Conservation (phyloP, 2,113 vertebrate genomes). For the Asarcornis scutulata region DNA sequence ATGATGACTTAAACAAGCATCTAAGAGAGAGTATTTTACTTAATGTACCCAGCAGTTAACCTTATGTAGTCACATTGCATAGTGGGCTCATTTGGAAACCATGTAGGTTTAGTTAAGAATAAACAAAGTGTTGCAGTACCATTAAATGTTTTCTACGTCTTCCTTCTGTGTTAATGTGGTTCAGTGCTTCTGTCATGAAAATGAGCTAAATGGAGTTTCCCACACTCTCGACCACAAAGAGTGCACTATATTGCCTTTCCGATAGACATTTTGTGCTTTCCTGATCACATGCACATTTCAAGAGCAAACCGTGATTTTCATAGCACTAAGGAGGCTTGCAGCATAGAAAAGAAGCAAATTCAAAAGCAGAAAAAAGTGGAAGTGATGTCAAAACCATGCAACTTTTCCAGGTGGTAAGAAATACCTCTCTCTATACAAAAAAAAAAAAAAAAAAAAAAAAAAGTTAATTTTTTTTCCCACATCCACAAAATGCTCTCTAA, state of each 20-base stretch:
- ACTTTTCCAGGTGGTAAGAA: constrained; percentile 37
- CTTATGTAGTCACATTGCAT: constrained; percentile 51
- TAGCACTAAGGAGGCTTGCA: neutral
- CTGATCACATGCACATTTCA: constrained; percentile 50
- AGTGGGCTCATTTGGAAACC: constrained; percentile 67
- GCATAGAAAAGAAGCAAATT: neutral
- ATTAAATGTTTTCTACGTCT: constrained; percentile 55
- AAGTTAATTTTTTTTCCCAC: constrained; percentile 1
- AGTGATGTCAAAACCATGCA: constrained; percentile 34
- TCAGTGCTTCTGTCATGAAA: constrained; percentile 71
- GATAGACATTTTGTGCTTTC: constrained; percentile 26
- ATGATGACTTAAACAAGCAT: constrained; percentile 76
- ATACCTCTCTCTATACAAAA: neutral
- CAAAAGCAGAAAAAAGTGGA: neutral
- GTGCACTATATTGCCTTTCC: constrained; percentile 45
- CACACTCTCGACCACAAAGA: constrained; percentile 71
- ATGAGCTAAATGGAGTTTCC: constrained; percentile 55
- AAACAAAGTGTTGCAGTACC: constrained; percentile 51
- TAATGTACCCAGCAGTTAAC: constrained; percentile 74
- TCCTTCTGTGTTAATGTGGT: constrained; percentile 64
- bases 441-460: neutral
- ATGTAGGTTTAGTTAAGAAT: constrained; percentile 41
- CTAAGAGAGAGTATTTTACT: constrained; percentile 64
- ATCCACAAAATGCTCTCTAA: neutral
- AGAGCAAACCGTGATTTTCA: neutral